These are phyloP conservation scores for Poicephalus meyeri DNA, from an alignment of 2,113 vertebrate genomes.

Conservation along the genomic window DNA sequence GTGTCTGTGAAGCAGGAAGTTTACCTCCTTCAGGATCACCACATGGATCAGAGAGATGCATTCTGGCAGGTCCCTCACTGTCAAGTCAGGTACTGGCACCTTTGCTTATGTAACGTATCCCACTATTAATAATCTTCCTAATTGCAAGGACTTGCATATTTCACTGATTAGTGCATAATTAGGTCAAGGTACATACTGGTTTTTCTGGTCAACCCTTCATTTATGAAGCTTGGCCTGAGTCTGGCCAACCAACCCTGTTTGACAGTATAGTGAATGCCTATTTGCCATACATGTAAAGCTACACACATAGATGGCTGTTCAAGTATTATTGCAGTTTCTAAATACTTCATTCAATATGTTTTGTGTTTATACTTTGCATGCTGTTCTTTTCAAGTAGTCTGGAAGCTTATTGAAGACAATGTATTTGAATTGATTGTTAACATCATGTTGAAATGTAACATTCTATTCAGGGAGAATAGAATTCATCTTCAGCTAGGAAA, in stretches of 20 bases:
- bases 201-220: background rate
- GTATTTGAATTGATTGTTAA: background rate
- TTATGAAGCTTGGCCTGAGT: background rate
- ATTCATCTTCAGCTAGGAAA: background rate
- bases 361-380: background rate
- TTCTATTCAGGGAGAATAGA: background rate
- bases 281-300: rapidly evolving
- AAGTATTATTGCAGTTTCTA: background rate
- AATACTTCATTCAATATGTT: background rate
- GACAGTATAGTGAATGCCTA: background rate
- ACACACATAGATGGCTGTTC: rapidly evolving
- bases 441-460: background rate
- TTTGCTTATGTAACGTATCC: background rate
- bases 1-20: too few species aligned
- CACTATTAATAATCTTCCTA: background rate
- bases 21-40: too few species aligned
- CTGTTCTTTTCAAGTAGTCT: background rate
- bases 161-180: background rate
- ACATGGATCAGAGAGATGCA: too few species aligned
- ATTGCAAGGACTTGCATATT: background rate
- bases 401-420: background rate
- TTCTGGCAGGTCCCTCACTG: too few species aligned
- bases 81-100: background rate
- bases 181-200: background rate
- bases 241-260: background rate